Percentiles rank a stretch among this genome's conserved stretches.
Evolutionary conservation across 1,140 invertebrate genomes (phyloP).

Genomic region (Arctopsyche grandis): DNA sequence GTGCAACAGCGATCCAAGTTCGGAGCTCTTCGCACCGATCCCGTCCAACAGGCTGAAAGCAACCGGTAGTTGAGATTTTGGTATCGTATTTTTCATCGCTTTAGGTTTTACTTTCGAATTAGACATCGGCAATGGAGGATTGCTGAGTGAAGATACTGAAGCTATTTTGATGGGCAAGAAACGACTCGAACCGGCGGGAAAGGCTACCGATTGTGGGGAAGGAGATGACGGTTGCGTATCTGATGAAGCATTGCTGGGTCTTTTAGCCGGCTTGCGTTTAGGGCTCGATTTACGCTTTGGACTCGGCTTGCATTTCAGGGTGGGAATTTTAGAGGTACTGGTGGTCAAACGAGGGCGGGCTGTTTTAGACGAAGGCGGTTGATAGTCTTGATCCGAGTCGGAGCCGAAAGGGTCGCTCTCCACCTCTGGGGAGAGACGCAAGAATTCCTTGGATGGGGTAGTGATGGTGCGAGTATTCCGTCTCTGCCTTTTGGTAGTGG

Average conservation of each 20-base stretch:
- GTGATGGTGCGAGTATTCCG: too few relatives aligned
- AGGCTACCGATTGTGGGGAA: too few relatives aligned
- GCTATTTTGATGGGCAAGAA: conserved; percentile 2
- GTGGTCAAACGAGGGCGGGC: background rate
- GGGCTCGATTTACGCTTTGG: background rate
- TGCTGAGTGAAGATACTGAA: background rate
- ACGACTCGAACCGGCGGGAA: background rate
- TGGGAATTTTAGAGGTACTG: background rate
- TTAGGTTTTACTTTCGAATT: background rate
- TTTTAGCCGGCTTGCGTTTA: background rate
- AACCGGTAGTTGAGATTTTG: too few relatives aligned
- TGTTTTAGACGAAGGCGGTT: background rate
- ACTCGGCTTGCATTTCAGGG: background rate
- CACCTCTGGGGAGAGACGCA: too few relatives aligned
- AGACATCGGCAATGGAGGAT: background rate
- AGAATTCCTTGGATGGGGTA: too few relatives aligned
- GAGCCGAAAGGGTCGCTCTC: background rate
- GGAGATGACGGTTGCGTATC: background rate
- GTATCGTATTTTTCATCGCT: background rate
- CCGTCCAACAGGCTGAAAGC: background rate
- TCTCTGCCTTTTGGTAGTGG: too few relatives aligned
- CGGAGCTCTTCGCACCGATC: background rate
- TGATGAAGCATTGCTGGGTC: too few relatives aligned
- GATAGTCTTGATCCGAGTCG: conserved; percentile 14
- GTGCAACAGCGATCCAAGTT: background rate